phyloP scores from a whole-genome alignment of 1,140 invertebrate species.

The Diorhabda carinulata region DNA sequence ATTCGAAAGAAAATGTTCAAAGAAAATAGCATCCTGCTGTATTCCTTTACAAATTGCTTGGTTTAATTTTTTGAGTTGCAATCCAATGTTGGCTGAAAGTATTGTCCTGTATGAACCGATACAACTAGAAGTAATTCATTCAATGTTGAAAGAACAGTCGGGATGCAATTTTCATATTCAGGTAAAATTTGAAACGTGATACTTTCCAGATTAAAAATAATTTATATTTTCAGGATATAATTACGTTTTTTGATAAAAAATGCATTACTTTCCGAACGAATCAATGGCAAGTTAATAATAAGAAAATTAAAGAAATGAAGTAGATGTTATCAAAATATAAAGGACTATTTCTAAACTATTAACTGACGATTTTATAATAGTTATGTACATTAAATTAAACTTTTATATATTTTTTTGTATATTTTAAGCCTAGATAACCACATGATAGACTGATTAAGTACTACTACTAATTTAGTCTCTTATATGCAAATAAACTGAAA shows the following conservation, averaged over 20 bases:
- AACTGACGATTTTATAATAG: too few relatives aligned
- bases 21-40: conserved; percentile 43
- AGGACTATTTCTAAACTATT: too few relatives aligned
- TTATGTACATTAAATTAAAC: too few relatives aligned
- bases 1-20: conserved; percentile 43
- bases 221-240: conserved; percentile 50
- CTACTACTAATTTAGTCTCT: too few relatives aligned
- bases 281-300: conserved; percentile 28
- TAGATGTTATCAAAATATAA: too few relatives aligned
- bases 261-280: conserved; percentile 55
- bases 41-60: conserved; percentile 56
- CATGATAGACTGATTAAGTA: too few relatives aligned
- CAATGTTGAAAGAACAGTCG: conserved; percentile 46
- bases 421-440: too few relatives aligned
- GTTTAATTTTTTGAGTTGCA: conserved; percentile 53
- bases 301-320: background rate
- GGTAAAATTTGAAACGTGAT: conserved; percentile 41
- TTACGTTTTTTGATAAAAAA: conserved; percentile 55
- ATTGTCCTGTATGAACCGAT: conserved; percentile 56
- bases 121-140: conserved; percentile 54
- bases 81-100: conserved; percentile 48
- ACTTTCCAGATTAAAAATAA: conserved; percentile 11
- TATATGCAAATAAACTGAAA: too few relatives aligned
- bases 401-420: too few relatives aligned
- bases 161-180: conserved; percentile 56